A percentile compares a stretch with the other conserved stretches of the same genome.
Conservation (phyloP, 2,797 vertebrate species). For the Tenualosa thibaudeaui region DNA sequence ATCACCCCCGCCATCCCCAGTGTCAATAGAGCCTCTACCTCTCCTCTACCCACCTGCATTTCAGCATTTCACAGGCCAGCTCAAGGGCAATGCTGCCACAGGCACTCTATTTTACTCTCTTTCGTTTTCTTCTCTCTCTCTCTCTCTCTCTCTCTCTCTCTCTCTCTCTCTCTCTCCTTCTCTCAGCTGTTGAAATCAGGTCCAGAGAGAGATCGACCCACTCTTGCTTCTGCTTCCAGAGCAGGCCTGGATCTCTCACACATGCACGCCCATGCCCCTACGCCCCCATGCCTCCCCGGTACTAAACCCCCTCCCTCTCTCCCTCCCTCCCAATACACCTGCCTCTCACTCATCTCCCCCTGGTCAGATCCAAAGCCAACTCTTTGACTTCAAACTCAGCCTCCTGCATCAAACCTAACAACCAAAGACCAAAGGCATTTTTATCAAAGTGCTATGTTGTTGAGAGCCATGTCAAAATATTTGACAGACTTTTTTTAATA, state of each 20-base stretch:
- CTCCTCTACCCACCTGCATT: background rate
- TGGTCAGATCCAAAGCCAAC: background rate
- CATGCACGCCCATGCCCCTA: background rate
- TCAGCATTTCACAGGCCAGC: background rate
- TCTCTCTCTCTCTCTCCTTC: background rate
- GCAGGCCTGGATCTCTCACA: background rate
- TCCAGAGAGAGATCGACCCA: background rate
- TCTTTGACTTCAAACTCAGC: constrained; percentile 3
- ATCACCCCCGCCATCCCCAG: background rate
- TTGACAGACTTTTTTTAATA: constrained; percentile 1
- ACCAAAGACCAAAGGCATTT: background rate
- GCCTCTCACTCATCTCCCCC: background rate
- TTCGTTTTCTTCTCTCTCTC: background rate
- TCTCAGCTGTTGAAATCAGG: background rate
- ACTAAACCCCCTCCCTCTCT: background rate
- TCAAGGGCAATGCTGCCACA: constrained; percentile 16
- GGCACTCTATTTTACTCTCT: background rate
- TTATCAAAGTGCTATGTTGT: constrained; percentile 4
- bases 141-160: background rate
- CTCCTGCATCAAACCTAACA: background rate
- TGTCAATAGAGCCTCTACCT: background rate
- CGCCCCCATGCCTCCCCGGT: background rate
- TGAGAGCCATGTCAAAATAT: background rate
- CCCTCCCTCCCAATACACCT: background rate
- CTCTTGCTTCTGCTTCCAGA: background rate